Evolutionary conservation across 2,888 invertebrate species (phyloP), one percentile per base, ranked within the genome.

Genomic region (Cephonodes hylas): DNA sequence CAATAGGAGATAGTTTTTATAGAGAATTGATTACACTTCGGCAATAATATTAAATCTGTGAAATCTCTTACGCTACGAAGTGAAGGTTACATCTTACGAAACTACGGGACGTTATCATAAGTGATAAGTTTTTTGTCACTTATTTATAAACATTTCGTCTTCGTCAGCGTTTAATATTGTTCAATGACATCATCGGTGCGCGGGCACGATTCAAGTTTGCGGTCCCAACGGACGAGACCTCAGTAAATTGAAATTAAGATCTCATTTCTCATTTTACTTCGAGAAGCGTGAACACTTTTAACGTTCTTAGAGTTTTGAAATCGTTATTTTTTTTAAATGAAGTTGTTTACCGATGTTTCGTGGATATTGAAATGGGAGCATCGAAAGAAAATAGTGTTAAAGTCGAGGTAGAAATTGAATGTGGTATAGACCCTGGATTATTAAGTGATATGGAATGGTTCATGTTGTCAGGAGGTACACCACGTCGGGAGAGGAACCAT

Each of bases 381-480:
- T 59, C 66, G 4, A 74, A 75, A 62, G 70, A 75, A 38, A 75
- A 73, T 62, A 71, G 71, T 73, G 72, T 88, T 25, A 85, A 77
- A 68, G 68, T 89, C 20, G 88, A 88, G 72, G 79, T 89, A 59
- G 87, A 89, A 69, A 79, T 88, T 65, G 89, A 88, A 53, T 84
- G 83, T 72, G 85, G 77, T 48, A 42, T 83, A n/a, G 85, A 89
- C 46, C 74, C 80, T 10, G 75, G 69, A 25, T 63, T 82, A 61
- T 68, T 88, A 46, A 83, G 73, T 82, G 87, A 89, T 25, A 76
- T 88, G 68, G 86, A 89, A 64, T 90, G 88, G 88, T 88, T 89
- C 74, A 75, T 85, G 72, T 84, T 89, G 42, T 79, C 89, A 91
- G 91, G 85, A 71, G 86, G 81, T 15, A 86, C 88, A 2, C 86